Base-by-base conservation (phyloP, 2,113 vertebrate species). In the Hypanus sabinus region DNA sequence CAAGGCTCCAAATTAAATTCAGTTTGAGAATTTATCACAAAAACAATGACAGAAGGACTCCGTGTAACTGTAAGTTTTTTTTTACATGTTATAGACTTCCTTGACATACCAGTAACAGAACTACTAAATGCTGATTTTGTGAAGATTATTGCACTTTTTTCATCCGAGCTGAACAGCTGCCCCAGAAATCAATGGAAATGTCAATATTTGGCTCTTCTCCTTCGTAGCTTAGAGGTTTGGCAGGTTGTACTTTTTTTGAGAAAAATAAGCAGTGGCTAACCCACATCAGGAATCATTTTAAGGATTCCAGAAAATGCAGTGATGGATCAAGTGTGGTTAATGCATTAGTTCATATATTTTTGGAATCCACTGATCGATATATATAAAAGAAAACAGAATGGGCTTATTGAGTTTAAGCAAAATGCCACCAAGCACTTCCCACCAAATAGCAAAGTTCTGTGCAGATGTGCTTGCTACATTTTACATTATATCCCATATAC, bases 171-270 rank as follows among this genome's bases (percentile, higher is more conserved):
- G 73, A 73, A 93, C 90, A 16, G 6, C 70, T 75, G 38, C 36
- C 91, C 70, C 36, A 93, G 36, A 75, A 87, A 93, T 75, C 91
- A 93, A 93, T 75, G 33, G 36, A 93, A 73, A 93, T 93, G 70
- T 93, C 70, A 73, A 30, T 93, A 46, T 73, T 93, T 93, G 91
- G 91, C 70, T 93, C 38, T 93, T 73, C 10, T 93, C 91, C 24
- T 55, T 27, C 4, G 68, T 16, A 93, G 91, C 68, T 93, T 93
- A 93, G 91, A 75, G 91, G 91, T 93, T 93, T 93, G 91, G 91
- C 91, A 93, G 70, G 36, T 55, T 38, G 57, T 68, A n/a, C 14
- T 7, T 93, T 93, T 93, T 46, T 73, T 20, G 71, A 73, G 71
- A 73, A 73, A 73, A 73, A 73, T 73, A 93, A 93, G 27, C 91